Percentiles rank a stretch among this genome's conserved stretches.
Conservation (phyloP, 1,140 invertebrate genomes). For the Stenopsyche tienmushanensis region DNA sequence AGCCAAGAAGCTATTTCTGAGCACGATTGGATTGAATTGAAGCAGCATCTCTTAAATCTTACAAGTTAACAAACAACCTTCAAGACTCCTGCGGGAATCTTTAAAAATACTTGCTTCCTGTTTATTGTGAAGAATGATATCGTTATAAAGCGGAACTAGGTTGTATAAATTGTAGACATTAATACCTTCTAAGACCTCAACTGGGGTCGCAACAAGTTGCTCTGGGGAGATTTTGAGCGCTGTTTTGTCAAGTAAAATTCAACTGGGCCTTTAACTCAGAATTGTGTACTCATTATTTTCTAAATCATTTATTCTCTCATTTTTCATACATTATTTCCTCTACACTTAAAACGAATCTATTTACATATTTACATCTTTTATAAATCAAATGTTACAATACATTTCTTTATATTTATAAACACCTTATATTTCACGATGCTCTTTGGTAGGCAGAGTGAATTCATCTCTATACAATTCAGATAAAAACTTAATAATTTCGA, state of each 20-base stretch:
- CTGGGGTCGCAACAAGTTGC: constrained; percentile 12
- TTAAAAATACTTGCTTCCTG: constrained; percentile 19
- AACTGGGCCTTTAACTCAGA: too few species aligned
- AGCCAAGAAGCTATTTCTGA: constrained; percentile 10
- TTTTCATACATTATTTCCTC: constrained; percentile 26
- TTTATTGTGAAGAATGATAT: constrained; percentile 19
- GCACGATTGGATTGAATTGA: constrained; percentile 10
- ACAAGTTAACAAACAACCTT: constrained; percentile 21
- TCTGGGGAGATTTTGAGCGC: too few species aligned
- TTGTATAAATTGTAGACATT: constrained; percentile 24
- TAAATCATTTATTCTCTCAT: constrained; percentile 28
- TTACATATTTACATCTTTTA: constrained; percentile 26
- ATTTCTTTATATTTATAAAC: too few species aligned
- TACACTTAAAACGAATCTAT: constrained; percentile 21
- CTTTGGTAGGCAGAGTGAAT: too few species aligned
- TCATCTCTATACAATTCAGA: too few species aligned
- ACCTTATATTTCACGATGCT: too few species aligned
- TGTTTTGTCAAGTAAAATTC: too few species aligned
- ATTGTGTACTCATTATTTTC: constrained; percentile 22
- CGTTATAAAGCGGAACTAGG: constrained; percentile 24
- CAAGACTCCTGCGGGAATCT: constrained; percentile 12
- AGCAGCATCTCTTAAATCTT: constrained; percentile 15
- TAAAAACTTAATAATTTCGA: too few species aligned
- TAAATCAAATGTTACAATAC: constrained; percentile 10
- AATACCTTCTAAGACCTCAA: constrained; percentile 12